Evolutionary conservation across 2,113 vertebrate species (phyloP).

Genomic region (Prionailurus bengalensis): DNA sequence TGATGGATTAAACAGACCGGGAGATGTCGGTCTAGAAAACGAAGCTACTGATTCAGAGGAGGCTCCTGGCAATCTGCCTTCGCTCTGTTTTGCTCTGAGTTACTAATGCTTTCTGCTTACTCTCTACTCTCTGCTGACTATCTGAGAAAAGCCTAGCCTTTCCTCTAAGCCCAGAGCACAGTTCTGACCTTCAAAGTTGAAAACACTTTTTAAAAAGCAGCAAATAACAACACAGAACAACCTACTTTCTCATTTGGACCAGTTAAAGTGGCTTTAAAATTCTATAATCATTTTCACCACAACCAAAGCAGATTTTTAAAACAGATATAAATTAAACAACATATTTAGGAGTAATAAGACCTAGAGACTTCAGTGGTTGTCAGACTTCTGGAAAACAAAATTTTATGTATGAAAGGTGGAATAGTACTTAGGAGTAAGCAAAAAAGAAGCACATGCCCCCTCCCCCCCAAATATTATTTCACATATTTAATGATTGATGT

Average conservation of each 20-base stretch:
- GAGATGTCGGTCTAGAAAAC: constrained; percentile 25
- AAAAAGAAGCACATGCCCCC: not conserved
- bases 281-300: not conserved
- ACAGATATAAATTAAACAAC: not conserved
- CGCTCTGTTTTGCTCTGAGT: not conserved
- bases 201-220: not conserved
- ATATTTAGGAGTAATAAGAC: not conserved
- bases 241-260: not conserved
- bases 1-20: constrained; percentile 17
- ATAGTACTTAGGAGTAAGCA: not conserved
- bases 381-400: not conserved
- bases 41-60: not conserved
- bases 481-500: not conserved
- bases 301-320: not conserved
- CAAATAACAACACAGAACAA: not conserved
- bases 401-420: not conserved
- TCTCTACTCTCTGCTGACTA: not conserved
- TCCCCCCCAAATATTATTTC: not conserved
- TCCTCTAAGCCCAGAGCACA: not conserved
- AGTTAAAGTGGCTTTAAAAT: not conserved
- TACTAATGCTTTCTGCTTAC: not conserved
- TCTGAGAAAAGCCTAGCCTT: not conserved
- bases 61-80: not conserved
- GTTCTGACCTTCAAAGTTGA: not conserved
- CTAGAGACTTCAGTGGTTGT: not conserved